A percentile compares a stretch with the other conserved stretches of the same genome.
Evolutionary conservation across 2,797 vertebrate genomes (phyloP).

Genomic region (Dendrocincla tyrannina): DNA sequence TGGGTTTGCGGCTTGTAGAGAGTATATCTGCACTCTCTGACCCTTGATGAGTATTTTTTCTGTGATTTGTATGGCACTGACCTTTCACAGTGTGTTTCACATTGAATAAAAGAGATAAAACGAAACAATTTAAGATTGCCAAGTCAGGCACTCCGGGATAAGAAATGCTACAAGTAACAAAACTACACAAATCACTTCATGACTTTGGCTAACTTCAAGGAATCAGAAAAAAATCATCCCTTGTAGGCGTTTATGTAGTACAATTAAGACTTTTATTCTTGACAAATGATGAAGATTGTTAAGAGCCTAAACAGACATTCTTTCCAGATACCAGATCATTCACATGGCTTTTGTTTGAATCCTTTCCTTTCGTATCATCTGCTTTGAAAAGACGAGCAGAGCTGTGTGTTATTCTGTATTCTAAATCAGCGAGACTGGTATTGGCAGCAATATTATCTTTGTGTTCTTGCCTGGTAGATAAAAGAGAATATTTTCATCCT

Average conservation of each 20-base stretch:
- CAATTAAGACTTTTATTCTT: not conserved
- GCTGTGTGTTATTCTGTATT: not conserved
- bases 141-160: not conserved
- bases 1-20: not conserved
- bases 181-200: not conserved
- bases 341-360: not conserved
- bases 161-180: not conserved
- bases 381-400: not conserved
- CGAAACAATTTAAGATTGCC: not conserved
- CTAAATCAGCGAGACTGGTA: not conserved
- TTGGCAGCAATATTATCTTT: not conserved
- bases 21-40: not conserved
- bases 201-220: not conserved
- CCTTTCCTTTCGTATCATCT: not conserved
- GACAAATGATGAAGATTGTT: not conserved
- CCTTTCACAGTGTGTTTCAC: not conserved
- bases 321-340: not conserved
- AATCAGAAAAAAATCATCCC: not conserved
- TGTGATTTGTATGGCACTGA: not conserved
- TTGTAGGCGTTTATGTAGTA: not conserved
- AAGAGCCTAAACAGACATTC: not conserved
- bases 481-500: not conserved
- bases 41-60: not conserved
- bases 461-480: not conserved
- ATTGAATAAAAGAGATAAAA: not conserved